Percentiles rank a stretch among this genome's conserved stretches.
These are phyloP conservation scores for Parasteatoda lunata DNA, from an alignment of 2,888 invertebrate species.

Conservation along the genomic window DNA sequence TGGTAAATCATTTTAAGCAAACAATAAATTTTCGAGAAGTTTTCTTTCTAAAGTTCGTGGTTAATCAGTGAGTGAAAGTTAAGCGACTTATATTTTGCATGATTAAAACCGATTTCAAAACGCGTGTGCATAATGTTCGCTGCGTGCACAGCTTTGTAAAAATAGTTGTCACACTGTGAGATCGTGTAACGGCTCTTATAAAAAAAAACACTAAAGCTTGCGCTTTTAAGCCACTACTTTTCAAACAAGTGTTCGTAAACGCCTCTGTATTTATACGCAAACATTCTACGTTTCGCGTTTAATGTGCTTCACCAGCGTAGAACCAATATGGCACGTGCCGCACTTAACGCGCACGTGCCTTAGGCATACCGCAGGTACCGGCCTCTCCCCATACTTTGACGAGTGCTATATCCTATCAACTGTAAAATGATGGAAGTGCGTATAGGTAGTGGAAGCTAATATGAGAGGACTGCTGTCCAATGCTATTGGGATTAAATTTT, in stretches of 20 bases:
- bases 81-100: too few relatives aligned
- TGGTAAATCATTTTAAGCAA: too few relatives aligned
- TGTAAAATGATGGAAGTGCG: constrained; percentile 19
- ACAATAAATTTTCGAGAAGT: too few relatives aligned
- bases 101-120: too few relatives aligned
- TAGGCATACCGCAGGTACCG: constrained; percentile 20
- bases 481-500: neutral
- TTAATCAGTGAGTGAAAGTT: too few relatives aligned
- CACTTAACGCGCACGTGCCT: constrained; percentile 47
- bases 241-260: constrained; percentile 35
- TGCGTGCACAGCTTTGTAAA: neutral
- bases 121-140: too few relatives aligned
- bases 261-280: constrained; percentile 16
- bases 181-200: neutral
- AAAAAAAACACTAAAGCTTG: constrained; percentile 4
- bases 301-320: neutral
- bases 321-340: constrained; percentile 43
- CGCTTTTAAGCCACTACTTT: constrained; percentile 4
- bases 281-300: neutral
- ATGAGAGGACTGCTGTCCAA: neutral
- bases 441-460: neutral
- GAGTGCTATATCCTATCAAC: constrained; percentile 6
- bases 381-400: neutral
- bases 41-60: too few relatives aligned
- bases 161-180: constrained; percentile 15